Percentiles rank a stretch among this genome's conserved stretches.
These are phyloP conservation scores for Craseonycteris thonglongyai DNA, from an alignment of 2,113 vertebrate species.

Conservation along the genomic window DNA sequence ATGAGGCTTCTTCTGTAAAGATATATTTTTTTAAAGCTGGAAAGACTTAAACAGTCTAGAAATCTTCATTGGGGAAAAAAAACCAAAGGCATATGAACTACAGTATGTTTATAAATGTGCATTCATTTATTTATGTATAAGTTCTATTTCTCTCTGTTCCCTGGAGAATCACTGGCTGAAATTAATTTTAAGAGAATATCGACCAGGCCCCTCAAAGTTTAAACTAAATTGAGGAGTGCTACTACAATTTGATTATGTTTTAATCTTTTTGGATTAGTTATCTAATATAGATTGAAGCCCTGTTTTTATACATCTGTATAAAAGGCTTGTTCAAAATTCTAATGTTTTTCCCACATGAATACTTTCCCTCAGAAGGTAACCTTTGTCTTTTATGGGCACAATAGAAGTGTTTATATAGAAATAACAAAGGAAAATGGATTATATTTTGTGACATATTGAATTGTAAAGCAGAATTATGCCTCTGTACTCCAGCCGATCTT, in stretches of 20 bases:
- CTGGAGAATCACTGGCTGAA: constrained; percentile 15
- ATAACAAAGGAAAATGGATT: constrained; percentile 29
- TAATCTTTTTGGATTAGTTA: constrained; percentile 53
- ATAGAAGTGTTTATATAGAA: constrained; percentile 43
- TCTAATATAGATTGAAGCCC: constrained; percentile 1
- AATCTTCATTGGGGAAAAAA: constrained; percentile 20
- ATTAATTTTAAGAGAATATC: constrained; percentile 35
- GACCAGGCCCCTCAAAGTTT: constrained; percentile 25
- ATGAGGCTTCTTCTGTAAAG: neutral
- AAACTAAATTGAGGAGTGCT: constrained; percentile 39
- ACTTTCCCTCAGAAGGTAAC: constrained; percentile 35
- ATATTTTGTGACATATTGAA: constrained; percentile 5
- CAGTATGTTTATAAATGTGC: neutral
- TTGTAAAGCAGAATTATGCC: neutral
- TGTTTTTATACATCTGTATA: constrained; percentile 38
- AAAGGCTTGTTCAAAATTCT: constrained; percentile 25
- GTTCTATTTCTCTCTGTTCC: constrained; percentile 22
- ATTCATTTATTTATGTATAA: neutral
- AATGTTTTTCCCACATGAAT: constrained; percentile 20
- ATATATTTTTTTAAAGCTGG: neutral
- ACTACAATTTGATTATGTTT: constrained; percentile 53
- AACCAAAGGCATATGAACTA: constrained; percentile 16
- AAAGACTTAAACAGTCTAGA: neutral
- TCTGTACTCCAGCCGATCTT: neutral
- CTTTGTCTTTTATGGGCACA: constrained; percentile 20